Evolutionary conservation across 2,113 vertebrate species (phyloP), one percentile per base, ranked within the genome.

Genomic region (Muntiacus reevesi): DNA sequence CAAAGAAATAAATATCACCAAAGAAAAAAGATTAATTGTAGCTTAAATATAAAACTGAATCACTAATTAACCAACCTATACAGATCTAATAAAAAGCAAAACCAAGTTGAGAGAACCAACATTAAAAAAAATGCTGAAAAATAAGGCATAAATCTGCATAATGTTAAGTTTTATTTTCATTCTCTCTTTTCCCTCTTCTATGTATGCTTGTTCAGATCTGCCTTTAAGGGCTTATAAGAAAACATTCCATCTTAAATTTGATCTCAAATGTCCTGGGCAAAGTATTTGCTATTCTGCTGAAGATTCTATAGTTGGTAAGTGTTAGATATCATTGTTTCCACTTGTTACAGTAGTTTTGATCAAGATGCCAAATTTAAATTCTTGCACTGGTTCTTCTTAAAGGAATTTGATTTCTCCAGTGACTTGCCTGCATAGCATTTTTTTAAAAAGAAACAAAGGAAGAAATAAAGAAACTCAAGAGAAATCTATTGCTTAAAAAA

Each of bases 1-100:
- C 96, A 62, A 93, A 99, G 98, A 99, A 99, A 99, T 99, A 99
- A 99, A 99, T 99, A 98, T 99, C 95, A 99, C 30, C 99, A 97
- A 99, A 99, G 98, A 98, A 98, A 97, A 97, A 98, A 47, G 92
- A 98, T 99, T 99, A 99, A 99, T 98, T 98, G 98, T 98, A 99
- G 98, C 98, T 98, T 98, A 98, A 99, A 98, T 98, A 98, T 98
- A 98, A 99, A 99, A 98, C 98, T 98, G 98, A 97, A 98, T 97
- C 71, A 95, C 97, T 98, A 89, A 98, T 98, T 98, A 98, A 98
- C 96, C 98, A 98, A 99, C 99, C 98, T 98, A 98, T 98, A 98
- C 98, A 99, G 97, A 97, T 97, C 98, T 99, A 99, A 96, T 85
- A 97, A 96, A 98, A 99, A 98, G 98, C 97, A 98, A 99, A 99